These are phyloP conservation scores for Teleopsis dalmanni DNA, from an alignment of 1,140 invertebrate genomes.

Conservation along the genomic window DNA sequence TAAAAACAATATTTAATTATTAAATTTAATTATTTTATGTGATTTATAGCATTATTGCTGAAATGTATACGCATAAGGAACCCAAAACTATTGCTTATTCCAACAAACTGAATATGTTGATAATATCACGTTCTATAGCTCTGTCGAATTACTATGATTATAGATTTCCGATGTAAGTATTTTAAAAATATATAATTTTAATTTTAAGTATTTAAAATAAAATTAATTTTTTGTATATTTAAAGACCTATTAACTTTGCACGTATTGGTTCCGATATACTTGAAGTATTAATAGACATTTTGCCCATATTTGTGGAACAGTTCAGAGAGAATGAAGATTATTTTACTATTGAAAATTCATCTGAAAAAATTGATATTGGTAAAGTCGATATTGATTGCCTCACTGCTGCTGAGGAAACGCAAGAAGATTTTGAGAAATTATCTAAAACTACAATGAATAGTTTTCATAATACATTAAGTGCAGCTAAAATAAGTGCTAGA, in stretches of 20 bases:
- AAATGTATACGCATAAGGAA: conserved; percentile 35
- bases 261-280: conserved; percentile 39
- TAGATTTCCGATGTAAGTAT: conserved; percentile 35
- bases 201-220: not conserved
- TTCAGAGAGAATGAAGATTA: conserved; percentile 31
- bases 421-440: conserved; percentile 25
- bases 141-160: conserved; percentile 38
- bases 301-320: conserved; percentile 33
- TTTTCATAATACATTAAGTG: conserved; percentile 36
- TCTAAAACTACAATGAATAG: conserved; percentile 28
- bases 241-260: conserved; percentile 37
- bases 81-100: conserved; percentile 33
- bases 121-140: conserved; percentile 25
- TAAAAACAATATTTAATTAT: not conserved
- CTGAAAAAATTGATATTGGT: conserved; percentile 23
- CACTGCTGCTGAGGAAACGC: conserved; percentile 20
- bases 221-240: conserved; percentile 10
- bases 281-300: conserved; percentile 31
- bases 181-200: not conserved
- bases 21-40: not conserved
- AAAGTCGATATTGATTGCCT: conserved; percentile 31
- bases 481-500: conserved; percentile 29
- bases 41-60: conserved; percentile 32
- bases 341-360: conserved; percentile 16
- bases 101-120: conserved; percentile 38